Conservation (phyloP, 2,113 vertebrate species). For the Silurus asotus region DNA sequence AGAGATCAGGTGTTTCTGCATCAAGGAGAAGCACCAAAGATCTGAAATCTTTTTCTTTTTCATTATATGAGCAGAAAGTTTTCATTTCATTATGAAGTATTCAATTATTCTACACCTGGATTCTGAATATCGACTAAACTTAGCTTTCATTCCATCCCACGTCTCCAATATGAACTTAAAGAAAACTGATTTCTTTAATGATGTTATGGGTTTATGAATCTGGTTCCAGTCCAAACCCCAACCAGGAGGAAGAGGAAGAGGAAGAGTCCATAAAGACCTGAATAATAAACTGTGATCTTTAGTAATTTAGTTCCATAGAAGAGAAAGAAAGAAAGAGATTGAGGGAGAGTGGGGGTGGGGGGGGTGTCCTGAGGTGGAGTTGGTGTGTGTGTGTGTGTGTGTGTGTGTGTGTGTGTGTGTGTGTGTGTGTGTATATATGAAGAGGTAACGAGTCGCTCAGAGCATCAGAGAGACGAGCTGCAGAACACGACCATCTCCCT, state of each 20-base stretch:
- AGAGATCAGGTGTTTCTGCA: background rate
- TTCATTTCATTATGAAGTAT: too few relatives aligned
- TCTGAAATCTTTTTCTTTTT: background rate
- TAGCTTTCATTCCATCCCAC: background rate
- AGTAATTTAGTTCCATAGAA: background rate
- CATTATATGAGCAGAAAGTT: too few relatives aligned
- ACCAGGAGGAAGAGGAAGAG: too few relatives aligned
- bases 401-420: too few relatives aligned
- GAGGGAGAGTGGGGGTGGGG: background rate
- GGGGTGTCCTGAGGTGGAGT: background rate
- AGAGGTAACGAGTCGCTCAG: background rate
- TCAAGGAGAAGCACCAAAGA: background rate
- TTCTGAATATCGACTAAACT: background rate
- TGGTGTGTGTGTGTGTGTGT: background rate
- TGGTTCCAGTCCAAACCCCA: background rate
- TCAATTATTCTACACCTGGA: background rate
- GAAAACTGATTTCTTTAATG: background rate
- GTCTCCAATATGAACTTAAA: background rate
- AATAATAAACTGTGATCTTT: background rate
- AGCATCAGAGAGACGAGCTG: constrained; percentile 22
- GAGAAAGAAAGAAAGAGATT: background rate
- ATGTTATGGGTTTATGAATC: background rate
- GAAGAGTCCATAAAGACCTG: background rate
- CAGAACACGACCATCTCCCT: background rate
- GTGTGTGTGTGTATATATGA: constrained; percentile 25